Conservation (phyloP, 2,113 vertebrate genomes). For the Pogona vitticeps region DNA sequence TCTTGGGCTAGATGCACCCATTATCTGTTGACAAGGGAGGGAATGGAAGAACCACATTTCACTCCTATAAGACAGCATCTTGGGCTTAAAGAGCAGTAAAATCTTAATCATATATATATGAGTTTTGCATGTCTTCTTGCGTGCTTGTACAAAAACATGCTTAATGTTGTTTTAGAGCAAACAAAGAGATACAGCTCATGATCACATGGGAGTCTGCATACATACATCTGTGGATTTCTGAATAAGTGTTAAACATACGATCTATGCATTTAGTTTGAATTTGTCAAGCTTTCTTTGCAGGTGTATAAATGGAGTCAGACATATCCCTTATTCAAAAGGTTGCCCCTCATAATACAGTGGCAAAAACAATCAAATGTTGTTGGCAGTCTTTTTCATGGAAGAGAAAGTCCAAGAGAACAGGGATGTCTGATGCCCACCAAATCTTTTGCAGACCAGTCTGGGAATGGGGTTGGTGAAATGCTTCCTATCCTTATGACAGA, state of each 20-base stretch:
- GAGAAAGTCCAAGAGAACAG: background rate
- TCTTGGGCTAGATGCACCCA: background rate
- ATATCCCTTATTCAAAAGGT: too few species aligned
- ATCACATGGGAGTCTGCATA: background rate
- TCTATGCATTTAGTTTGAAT: background rate
- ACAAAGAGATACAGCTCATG: background rate
- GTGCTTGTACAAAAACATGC: background rate
- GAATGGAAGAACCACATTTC: background rate
- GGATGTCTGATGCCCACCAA: background rate
- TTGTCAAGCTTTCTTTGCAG: background rate
- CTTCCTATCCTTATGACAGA: background rate
- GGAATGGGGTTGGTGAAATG: background rate
- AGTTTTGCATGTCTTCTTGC: background rate
- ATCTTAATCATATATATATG: background rate
- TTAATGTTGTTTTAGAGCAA: background rate
- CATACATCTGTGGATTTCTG: background rate
- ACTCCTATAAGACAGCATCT: background rate
- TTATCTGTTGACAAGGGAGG: background rate
- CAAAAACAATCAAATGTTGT: background rate
- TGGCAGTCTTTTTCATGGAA: background rate
- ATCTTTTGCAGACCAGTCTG: background rate
- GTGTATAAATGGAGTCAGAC: background rate
- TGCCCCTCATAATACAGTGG: background rate
- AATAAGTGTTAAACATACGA: background rate
- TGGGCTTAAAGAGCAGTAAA: background rate